Conservation (phyloP, 2,113 vertebrate species). For the Probosciger aterrimus region DNA sequence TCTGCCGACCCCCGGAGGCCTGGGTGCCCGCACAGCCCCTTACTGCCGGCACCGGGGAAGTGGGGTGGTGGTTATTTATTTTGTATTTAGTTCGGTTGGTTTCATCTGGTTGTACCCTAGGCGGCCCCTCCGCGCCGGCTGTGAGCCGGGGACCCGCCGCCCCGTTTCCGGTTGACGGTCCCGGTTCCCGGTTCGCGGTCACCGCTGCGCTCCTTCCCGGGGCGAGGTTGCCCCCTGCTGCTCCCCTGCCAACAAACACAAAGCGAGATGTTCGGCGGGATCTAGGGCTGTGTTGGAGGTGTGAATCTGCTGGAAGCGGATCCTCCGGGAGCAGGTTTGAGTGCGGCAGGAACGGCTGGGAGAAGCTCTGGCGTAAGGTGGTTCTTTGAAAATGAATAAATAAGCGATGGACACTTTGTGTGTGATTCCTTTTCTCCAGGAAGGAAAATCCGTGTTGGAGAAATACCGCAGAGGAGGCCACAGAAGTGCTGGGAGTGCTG, state of each 20-base stretch:
- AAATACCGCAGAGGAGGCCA: not conserved
- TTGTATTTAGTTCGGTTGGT: constrained; percentile 46
- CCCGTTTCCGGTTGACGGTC: no score
- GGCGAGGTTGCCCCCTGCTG: constrained; percentile 73
- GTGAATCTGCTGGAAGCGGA: not conserved
- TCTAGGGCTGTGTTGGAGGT: not conserved
- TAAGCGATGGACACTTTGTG: not conserved
- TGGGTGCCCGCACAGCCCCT: constrained; percentile 42
- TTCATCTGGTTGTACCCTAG: constrained; percentile 38
- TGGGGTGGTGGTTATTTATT: not conserved
- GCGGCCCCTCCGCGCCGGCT: not conserved
- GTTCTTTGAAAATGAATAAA: not conserved
- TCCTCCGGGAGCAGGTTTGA: not conserved
- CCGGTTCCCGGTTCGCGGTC: not conserved
- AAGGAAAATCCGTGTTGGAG: not conserved
- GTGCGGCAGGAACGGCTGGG: not conserved
- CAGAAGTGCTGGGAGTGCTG: not conserved
- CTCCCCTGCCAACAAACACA: constrained; percentile 46
- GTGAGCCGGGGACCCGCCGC: not conserved
- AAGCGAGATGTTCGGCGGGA: not conserved
- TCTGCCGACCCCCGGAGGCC: constrained; percentile 37
- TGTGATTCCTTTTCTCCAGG: not conserved
- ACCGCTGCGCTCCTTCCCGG: not conserved
- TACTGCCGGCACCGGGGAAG: not conserved
- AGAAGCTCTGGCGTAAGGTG: not conserved